Evolutionary conservation across 2,113 vertebrate species (phyloP), one percentile per base, ranked within the genome.

Genomic region (Petaurus breviceps): DNA sequence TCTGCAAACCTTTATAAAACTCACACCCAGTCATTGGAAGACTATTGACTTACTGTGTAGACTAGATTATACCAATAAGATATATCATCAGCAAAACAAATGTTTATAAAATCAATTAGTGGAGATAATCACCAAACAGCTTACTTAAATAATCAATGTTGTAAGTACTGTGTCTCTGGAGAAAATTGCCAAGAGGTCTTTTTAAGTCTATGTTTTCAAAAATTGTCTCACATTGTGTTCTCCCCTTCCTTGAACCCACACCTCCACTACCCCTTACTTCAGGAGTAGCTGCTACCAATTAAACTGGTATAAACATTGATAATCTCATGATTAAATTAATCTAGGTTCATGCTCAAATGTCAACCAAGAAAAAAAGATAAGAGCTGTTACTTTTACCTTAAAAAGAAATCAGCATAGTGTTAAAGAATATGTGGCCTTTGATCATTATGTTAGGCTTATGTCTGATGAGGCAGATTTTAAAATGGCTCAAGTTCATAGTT

Each of bases 1-100:
- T 93, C 52, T 84, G 89, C 50, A 89, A 95, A 51, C 24, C 51
- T 19, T 53, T 91, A 51, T 3, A 84, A 91, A 96, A 91, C 90
- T 24, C 51, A 94, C 9, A 95, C 37, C 52, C 54, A 28, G n/a
- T 51, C 92, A 51, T 51, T 23, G 68, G 19, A 84, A 84, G 37
- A 43, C 19, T 84, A 43, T 43, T 84, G 68, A 43, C 68, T 84
- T 43, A 2, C 68, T 22, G 16, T 43, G 6, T 84, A 23, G 5
- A 84, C n/a, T 43, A 84, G 68, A 43, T 84, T 84, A 84, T 84
- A 84, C 19, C 43, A 84, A 84, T 84, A 84, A 84, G 68, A 84
- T 84, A 84, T 84, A 84, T 43, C n/a, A 19, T 84, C n/a, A 84
- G 16, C 68, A 84, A 84, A 84, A 43, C 6, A 84, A 43, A 84